Conservation (phyloP, 35 echinoderm and acorn worm genomes). For the Patiria miniata region DNA sequence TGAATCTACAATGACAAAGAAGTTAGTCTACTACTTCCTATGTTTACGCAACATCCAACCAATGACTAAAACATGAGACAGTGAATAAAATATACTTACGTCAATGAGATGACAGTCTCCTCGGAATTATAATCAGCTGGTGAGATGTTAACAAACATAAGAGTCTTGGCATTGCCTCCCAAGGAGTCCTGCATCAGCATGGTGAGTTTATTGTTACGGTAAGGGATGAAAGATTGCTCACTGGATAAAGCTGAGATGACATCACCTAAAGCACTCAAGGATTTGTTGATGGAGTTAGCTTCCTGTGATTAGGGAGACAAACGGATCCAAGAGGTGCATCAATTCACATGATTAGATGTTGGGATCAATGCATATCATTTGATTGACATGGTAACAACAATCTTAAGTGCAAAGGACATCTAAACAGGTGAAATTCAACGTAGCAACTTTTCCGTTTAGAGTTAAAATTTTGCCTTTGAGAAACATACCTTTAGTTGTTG, state of each 20-base stretch:
- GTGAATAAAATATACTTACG: conserved; percentile 46
- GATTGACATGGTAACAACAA: no score
- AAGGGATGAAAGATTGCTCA: conserved; percentile 94
- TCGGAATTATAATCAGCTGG: conserved; percentile 97
- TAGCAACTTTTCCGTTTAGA: conserved; percentile 8
- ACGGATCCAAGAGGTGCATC: not conserved
- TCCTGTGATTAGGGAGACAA: conserved; percentile 70
- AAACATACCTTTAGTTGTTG: conserved; percentile 77
- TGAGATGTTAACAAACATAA: conserved; percentile 99
- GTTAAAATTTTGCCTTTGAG: not conserved
- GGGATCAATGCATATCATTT: not conserved
- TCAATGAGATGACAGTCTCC: conserved; percentile 93
- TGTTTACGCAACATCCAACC: no score
- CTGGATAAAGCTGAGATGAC: conserved; percentile 91
- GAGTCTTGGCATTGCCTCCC: conserved; percentile 93
- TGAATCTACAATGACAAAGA: no score
- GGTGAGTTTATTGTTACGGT: conserved; percentile 97
- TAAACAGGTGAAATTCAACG: no score
- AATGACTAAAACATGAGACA: no score
- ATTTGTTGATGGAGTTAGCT: conserved; percentile 99
- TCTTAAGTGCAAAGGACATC: no score
- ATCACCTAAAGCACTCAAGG: conserved; percentile 91
- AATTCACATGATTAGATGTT: not conserved
- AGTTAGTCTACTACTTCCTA: no score
- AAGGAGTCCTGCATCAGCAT: conserved; percentile 97